A percentile compares a stretch with the other conserved stretches of the same genome.
phyloP scores from a whole-genome alignment of 2,113 vertebrate species.

The Salvelinus namaycush region DNA sequence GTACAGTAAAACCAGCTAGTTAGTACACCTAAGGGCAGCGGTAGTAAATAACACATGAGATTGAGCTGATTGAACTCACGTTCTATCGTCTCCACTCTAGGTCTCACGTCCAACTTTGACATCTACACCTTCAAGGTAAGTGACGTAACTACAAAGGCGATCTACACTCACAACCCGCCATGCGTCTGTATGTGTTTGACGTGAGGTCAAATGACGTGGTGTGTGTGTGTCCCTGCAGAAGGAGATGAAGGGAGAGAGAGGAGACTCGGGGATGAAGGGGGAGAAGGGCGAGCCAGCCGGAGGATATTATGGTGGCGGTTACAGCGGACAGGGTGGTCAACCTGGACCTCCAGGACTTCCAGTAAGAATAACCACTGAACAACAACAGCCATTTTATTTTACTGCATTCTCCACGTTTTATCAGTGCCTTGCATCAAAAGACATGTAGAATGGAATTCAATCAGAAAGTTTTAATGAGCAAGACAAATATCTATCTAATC shows the following conservation, averaged over 20 bases:
- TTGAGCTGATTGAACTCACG: not conserved
- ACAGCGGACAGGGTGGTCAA: conserved; percentile 64
- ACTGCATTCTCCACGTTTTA: not conserved
- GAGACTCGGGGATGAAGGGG: conserved; percentile 72
- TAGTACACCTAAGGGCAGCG: no score
- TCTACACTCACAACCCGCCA: not conserved
- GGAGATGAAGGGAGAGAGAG: conserved; percentile 76
- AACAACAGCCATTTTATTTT: not conserved
- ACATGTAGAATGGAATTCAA: not conserved
- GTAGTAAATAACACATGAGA: not conserved
- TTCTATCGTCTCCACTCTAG: conserved; percentile 35
- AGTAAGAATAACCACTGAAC: conserved; percentile 42
- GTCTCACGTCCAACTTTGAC: conserved; percentile 51
- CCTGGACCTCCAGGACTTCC: conserved; percentile 70
- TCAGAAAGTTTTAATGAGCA: not conserved
- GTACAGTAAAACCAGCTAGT: conserved; percentile 53
- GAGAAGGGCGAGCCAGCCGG: conserved; percentile 69
- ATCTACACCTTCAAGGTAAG: conserved; percentile 64
- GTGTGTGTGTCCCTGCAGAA: conserved; percentile 57
- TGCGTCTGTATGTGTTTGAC: not conserved
- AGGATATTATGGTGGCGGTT: conserved; percentile 62
- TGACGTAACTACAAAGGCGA: not conserved
- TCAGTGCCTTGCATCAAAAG: not conserved
- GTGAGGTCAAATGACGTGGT: not conserved
- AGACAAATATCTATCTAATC: not conserved